Percentiles rank a stretch among this genome's conserved stretches.
phyloP scores from a whole-genome alignment of 2,113 vertebrate species.

The Grammomys surdaster region DNA sequence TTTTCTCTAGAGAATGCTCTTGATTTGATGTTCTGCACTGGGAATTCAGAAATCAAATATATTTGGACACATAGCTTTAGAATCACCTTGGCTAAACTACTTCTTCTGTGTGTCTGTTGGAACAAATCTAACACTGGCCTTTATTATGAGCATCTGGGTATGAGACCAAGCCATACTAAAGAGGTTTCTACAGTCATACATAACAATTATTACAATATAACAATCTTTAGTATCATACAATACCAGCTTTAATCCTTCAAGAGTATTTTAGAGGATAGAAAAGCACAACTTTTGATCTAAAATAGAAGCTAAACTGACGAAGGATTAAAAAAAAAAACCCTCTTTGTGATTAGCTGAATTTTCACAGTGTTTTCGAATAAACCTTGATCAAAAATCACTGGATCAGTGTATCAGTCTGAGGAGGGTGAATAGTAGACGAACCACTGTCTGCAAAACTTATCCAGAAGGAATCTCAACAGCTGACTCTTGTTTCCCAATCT shows the following conservation, averaged over 20 bases:
- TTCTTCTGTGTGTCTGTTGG: not conserved
- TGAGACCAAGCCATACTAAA: not conserved
- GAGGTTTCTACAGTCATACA: conserved; percentile 40
- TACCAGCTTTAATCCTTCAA: conserved; percentile 42
- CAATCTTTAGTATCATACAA: conserved; percentile 44
- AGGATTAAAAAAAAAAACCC: not conserved
- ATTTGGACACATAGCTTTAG: conserved; percentile 54
- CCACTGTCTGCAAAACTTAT: not conserved
- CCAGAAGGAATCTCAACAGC: not conserved
- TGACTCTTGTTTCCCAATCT: not conserved
- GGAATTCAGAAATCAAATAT: conserved; percentile 71
- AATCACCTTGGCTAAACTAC: conserved; percentile 31
- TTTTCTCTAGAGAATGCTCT: conserved; percentile 53
- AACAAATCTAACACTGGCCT: conserved; percentile 10
- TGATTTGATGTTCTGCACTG: conserved; percentile 45
- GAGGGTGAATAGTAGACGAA: not conserved
- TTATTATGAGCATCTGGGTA: conserved; percentile 41
- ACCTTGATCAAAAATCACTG: not conserved
- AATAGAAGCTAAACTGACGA: conserved; percentile 49
- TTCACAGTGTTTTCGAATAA: not conserved
- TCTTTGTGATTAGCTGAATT: not conserved
- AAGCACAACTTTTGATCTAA: conserved; percentile 52
- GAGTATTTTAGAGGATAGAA: conserved; percentile 6
- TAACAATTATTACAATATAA: not conserved
- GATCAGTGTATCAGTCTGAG: not conserved